A percentile compares a stretch with the other conserved stretches of the same genome.
phyloP scores from a whole-genome alignment of 2,797 vertebrate genomes.

The Netta rufina region DNA sequence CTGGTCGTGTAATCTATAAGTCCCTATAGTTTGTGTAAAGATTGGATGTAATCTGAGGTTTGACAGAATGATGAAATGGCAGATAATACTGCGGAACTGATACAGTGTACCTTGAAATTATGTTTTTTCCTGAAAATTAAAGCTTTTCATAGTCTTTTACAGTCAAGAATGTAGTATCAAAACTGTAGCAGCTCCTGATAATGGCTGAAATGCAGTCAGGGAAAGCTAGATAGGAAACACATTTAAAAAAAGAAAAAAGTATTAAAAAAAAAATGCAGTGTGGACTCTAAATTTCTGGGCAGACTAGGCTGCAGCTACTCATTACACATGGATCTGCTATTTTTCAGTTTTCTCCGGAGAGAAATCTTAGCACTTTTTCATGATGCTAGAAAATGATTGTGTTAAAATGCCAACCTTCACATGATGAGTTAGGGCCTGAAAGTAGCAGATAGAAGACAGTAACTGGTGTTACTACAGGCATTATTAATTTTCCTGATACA shows the following conservation, averaged over 20 bases:
- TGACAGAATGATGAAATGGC: background rate
- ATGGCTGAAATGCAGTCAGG: background rate
- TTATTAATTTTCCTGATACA: background rate
- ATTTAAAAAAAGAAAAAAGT: background rate
- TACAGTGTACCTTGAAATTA: background rate
- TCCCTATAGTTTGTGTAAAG: background rate
- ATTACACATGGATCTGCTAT: background rate
- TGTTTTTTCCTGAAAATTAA: background rate
- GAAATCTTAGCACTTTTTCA: background rate
- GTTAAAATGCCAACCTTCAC: background rate
- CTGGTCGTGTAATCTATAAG: background rate
- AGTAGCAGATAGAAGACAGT: background rate
- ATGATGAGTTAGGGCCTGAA: background rate
- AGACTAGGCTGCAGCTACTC: background rate
- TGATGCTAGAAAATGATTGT: background rate
- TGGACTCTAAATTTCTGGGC: background rate
- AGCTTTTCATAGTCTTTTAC: background rate
- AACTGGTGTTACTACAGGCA: background rate
- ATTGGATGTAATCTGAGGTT: background rate
- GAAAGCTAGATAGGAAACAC: background rate
- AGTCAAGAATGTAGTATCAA: background rate
- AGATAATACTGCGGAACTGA: background rate
- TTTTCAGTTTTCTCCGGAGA: background rate
- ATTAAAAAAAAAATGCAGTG: background rate
- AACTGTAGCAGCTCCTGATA: background rate